Base-by-base conservation (phyloP, 2,888 invertebrate species). In the Gastracanthus pulcherrimus region DNA sequence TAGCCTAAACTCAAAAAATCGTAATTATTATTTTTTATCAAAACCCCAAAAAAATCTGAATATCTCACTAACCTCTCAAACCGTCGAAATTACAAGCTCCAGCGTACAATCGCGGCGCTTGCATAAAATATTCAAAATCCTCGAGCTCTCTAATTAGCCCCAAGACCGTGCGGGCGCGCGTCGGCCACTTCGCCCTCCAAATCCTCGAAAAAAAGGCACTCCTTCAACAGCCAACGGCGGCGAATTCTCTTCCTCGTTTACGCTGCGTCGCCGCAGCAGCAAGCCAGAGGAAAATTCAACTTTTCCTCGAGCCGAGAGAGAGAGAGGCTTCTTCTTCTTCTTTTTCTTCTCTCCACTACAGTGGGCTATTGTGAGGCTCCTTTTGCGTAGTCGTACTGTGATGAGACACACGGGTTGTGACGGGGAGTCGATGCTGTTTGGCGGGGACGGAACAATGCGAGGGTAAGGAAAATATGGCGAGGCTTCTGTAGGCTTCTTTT, bases 381-480 rank as follows among this genome's bases (percentile, higher is more conserved):
- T n/a, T n/a, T n/a, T n/a, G n/a, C n/a, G n/a, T n/a, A n/a, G n/a
- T n/a, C n/a, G 41, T 23, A 66, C 38, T 41, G 38, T 41, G 66
- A 23, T 23, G 23, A 38, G 55, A 38, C 23, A 38, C 13, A 41
- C 19, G 11, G 69, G 38, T 16, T 4, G 23, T n/a, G 16, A 23
- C 7, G 3, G 34, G 26, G 29, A 60, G n/a, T n/a, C n/a, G 51
- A 51, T 55, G 23, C 55, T 55, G 11, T 23, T 55, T 55, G 23
- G 55, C 55, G 26, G 23, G 26, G 41, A 60, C 19, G 60, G 60
- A 38, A 23, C 36, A 58, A 38, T 23, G 58, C 71, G 16, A 38
- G 29, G 23, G 19, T 60, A 51, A 62, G 51, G 75, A 48, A 75
- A 71, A 71, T 71, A 71, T 58, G 71, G 58, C 58, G 16, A 4